Evolutionary conservation across 2,888 invertebrate species (phyloP).

Genomic region (Acleris laterana): DNA sequence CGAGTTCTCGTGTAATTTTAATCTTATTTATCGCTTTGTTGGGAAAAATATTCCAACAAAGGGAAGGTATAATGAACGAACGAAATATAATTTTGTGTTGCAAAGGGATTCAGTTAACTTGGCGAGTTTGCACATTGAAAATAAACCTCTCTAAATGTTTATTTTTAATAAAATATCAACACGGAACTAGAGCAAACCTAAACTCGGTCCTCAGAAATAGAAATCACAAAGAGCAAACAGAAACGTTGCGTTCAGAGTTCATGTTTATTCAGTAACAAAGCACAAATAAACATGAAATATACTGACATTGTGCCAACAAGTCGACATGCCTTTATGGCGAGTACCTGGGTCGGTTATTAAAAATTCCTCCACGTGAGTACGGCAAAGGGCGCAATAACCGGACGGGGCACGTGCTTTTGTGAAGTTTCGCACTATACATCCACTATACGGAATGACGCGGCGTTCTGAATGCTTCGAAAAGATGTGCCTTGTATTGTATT

Average conservation of each 20-base stretch:
- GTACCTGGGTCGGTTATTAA: conserved; percentile 47
- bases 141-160: neutral
- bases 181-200: neutral
- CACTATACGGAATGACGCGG: neutral
- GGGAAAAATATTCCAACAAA: conserved; percentile 43
- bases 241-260: conserved; percentile 15
- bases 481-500: conserved; percentile 1
- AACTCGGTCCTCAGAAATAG: conserved; percentile 10
- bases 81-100: conserved; percentile 28
- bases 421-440: conserved; percentile 1
- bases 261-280: conserved; percentile 30
- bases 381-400: conserved; percentile 40
- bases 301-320: conserved; percentile 29
- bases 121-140: neutral
- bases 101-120: conserved; percentile 11
- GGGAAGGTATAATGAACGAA: conserved; percentile 19
- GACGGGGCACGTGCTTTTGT: conserved; percentile 22
- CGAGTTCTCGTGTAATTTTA: conserved; percentile 65
- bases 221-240: conserved; percentile 19
- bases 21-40: conserved; percentile 64
- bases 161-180: neutral
- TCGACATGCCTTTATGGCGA: conserved; percentile 9
- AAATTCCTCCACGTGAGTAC: conserved; percentile 54
- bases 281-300: conserved; percentile 34
- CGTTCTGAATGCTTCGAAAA: conserved; percentile 20